These are phyloP conservation scores for Mesoligia furuncula DNA, from an alignment of 2,888 invertebrate species.

Conservation along the genomic window DNA sequence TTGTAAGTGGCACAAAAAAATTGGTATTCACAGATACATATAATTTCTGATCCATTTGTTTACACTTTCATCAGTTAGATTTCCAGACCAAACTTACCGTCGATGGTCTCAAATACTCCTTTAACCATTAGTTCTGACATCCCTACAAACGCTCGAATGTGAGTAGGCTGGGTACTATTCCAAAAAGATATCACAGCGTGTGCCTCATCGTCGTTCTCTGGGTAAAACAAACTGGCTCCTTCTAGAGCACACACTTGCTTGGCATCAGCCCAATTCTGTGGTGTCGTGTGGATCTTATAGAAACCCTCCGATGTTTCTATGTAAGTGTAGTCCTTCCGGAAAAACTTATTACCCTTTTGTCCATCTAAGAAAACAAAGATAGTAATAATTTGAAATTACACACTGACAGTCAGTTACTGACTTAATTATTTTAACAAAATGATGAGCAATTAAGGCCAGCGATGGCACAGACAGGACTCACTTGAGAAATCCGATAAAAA, in stretches of 20 bases:
- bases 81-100: neutral
- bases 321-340: constrained; percentile 78
- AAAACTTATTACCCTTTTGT: constrained; percentile 73
- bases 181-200: constrained; percentile 68
- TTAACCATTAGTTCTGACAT: constrained; percentile 67
- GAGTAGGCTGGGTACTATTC: constrained; percentile 68
- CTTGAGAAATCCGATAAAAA: too few relatives aligned
- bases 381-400: too few relatives aligned
- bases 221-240: constrained; percentile 79
- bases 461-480: too few relatives aligned
- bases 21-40: too few relatives aligned
- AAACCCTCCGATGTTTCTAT: constrained; percentile 74
- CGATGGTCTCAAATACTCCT: constrained; percentile 27
- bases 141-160: constrained; percentile 71
- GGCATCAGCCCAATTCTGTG: constrained; percentile 76
- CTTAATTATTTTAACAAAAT: too few relatives aligned
- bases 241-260: constrained; percentile 75
- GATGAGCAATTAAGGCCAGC: too few relatives aligned
- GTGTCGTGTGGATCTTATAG: constrained; percentile 81
- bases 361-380: constrained; percentile 68
- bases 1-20: too few relatives aligned
- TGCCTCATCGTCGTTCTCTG: constrained; percentile 77
- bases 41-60: too few relatives aligned
- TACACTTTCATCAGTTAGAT: too few relatives aligned
- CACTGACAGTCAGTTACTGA: too few relatives aligned